phyloP scores from a whole-genome alignment of 2,888 invertebrate species.

The Polydrusus tereticollis region DNA sequence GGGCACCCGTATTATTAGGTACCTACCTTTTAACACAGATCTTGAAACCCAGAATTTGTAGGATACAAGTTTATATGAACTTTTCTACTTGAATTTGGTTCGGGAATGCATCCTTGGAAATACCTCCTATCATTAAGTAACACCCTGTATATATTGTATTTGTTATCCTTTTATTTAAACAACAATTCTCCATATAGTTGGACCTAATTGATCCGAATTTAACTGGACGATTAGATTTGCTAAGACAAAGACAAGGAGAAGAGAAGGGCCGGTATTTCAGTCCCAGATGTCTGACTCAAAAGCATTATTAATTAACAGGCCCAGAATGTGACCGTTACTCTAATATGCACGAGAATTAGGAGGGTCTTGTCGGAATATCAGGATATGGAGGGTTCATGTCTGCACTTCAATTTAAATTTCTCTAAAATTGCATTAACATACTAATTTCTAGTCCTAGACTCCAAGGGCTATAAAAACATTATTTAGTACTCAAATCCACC shows the following conservation, averaged over 20 bases:
- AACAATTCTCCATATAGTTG: background rate
- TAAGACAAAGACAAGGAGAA: conserved; percentile 11
- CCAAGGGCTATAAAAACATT: too few relatives aligned
- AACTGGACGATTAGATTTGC: conserved; percentile 9
- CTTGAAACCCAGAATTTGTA: too few relatives aligned
- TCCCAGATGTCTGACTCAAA: conserved; percentile 9
- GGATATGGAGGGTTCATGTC: background rate
- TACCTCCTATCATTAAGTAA: too few relatives aligned
- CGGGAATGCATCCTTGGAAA: too few relatives aligned
- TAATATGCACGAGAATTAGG: conserved; percentile 11
- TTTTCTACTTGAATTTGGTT: too few relatives aligned
- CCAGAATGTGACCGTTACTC: conserved; percentile 13
- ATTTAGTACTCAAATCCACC: too few relatives aligned
- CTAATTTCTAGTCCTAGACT: too few relatives aligned
- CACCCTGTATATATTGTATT: too few relatives aligned
- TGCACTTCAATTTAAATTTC: conserved; percentile 1
- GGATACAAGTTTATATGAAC: too few relatives aligned
- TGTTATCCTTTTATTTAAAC: background rate
- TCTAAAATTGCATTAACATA: background rate
- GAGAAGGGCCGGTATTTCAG: conserved; percentile 9
- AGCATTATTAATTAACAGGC: conserved; percentile 17
- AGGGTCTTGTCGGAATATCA: background rate
- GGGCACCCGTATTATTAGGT: too few relatives aligned
- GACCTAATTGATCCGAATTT: background rate
- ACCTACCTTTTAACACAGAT: too few relatives aligned